Base-by-base conservation (phyloP, 2,888 invertebrate species). In the Cylloceria caligata region DNA sequence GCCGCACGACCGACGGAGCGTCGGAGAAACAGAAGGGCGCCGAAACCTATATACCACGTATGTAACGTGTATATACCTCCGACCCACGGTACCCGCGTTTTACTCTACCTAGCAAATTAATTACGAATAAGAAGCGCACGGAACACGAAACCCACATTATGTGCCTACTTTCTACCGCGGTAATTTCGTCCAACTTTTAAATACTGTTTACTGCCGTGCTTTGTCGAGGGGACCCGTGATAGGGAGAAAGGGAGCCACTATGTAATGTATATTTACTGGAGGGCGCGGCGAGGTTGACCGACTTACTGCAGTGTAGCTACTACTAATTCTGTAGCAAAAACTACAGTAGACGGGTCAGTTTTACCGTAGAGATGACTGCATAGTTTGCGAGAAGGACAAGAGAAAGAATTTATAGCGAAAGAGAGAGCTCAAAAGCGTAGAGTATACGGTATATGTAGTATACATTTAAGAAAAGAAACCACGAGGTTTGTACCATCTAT, bases 91-190 rank as follows among this genome's bases (percentile, higher is more conserved):
- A 39, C 34, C 42, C 39, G 36, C 60, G 57, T 60, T 75, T 49
- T 60, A 39, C 65, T 73, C 72, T 71, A 67, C 69, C 76, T 68
- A 45, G 73, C 76, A 75, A 86, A 88, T 88, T 88, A 88, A 88
- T 88, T 87, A 87, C 83, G 82, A 86, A 87, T 85, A 87, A 85
- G 85, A 87, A 75, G 76, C 69, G 47, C 81, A 80, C 83, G 77
- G 57, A 84, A 86, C 87, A 87, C 81, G 85, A 86, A 87, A 88
- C 75, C 84, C 83, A 86, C 86, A 87, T 88, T 86, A 87, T 84
- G 80, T 81, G 69, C 47, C 75, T 80, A 84, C 85, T 83, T 84
- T 84, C 73, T 49, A 13, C 62, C 21, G n/a, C 79, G 81, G 68
- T 83, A 86, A 81, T 73, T 83, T 85, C 80, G 80, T 84, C 78